A percentile compares a stretch with the other conserved stretches of the same genome.
These are phyloP conservation scores for Plecturocebus donacophilus DNA, from an alignment of 2,113 vertebrate genomes.

Conservation along the genomic window DNA sequence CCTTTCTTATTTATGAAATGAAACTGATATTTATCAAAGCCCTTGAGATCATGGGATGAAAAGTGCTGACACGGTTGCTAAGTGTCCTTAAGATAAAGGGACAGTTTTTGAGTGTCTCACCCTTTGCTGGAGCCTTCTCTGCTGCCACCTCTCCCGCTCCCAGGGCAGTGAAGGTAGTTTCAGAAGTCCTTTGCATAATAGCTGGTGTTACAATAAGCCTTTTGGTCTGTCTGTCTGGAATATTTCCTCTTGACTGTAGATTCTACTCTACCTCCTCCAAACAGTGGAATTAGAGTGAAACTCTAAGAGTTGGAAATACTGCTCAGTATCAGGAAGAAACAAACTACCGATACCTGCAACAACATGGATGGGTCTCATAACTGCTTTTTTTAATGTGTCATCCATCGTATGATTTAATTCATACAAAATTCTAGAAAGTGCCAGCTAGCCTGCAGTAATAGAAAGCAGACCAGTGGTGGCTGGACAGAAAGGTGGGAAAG, in stretches of 20 bases:
- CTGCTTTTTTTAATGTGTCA: background rate
- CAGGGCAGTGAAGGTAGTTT: background rate
- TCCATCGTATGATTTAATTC: background rate
- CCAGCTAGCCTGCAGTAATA: background rate
- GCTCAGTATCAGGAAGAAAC: background rate
- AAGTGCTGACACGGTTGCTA: background rate
- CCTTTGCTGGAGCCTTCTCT: background rate
- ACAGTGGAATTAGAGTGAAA: background rate
- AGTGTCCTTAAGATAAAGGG: background rate
- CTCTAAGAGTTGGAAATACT: background rate
- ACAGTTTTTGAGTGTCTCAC: background rate
- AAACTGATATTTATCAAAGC: background rate
- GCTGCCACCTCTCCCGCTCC: too few species aligned
- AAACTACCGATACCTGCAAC: rapidly evolving
- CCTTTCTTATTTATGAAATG: slow-evolving; percentile 40
- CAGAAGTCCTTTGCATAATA: background rate
- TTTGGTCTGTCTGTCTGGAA: background rate
- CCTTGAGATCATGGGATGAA: background rate
- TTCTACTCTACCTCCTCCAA: background rate
- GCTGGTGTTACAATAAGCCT: background rate
- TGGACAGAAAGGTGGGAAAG: too few species aligned
- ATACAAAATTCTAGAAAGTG: background rate
- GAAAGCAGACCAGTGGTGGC: background rate
- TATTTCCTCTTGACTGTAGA: background rate
- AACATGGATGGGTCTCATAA: background rate